phyloP scores from a whole-genome alignment of 2,113 vertebrate species.

The Cygnus buccinator region DNA sequence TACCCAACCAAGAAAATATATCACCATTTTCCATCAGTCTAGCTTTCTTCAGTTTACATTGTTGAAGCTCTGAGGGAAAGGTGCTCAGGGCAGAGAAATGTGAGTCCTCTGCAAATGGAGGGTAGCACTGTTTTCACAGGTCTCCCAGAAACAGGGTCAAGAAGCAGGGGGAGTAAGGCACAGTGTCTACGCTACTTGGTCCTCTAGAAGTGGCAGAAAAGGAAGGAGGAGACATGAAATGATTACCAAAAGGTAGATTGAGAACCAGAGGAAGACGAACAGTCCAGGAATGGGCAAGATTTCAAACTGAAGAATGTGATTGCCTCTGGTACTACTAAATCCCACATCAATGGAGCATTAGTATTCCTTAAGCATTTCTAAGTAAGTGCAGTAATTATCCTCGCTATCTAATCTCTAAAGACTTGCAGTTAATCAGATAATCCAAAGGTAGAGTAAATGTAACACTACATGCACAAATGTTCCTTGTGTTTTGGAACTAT shows the following conservation, averaged over 20 bases:
- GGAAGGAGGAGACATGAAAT: neutral
- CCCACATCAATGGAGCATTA: neutral
- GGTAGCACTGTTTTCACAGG: neutral
- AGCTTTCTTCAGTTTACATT: neutral
- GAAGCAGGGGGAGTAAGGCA: neutral
- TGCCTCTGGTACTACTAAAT: neutral
- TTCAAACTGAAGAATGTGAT: neutral
- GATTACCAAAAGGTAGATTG: neutral
- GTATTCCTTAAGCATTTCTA: neutral
- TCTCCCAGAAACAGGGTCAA: neutral
- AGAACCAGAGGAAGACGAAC: neutral
- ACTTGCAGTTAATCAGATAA: conserved; percentile 16
- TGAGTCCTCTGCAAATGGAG: neutral
- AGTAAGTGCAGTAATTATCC: conserved; percentile 5
- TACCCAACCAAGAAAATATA: neutral
- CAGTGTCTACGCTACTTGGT: neutral
- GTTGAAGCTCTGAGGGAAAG: neutral
- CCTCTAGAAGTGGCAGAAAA: neutral
- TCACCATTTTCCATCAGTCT: neutral
- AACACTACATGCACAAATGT: neutral
- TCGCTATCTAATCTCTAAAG: conserved; percentile 19
- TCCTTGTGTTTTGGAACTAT: neutral
- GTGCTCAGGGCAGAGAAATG: neutral
- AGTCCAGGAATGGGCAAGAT: neutral
- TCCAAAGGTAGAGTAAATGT: neutral